Evolutionary conservation across 2,113 vertebrate species (phyloP).

Genomic region (Passer montanus): DNA sequence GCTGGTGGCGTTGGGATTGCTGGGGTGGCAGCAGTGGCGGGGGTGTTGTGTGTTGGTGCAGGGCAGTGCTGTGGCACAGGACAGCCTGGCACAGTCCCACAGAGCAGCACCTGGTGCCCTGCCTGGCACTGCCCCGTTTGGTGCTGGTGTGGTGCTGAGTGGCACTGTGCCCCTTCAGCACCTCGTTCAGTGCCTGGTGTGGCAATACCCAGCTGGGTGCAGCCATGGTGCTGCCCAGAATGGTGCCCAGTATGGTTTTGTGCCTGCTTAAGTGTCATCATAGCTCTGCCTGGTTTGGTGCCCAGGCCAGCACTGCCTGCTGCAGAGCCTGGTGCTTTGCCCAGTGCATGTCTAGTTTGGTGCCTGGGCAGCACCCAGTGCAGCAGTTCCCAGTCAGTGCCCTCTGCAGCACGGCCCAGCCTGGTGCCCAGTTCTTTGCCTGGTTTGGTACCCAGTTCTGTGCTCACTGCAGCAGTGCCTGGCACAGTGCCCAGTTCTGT

Average conservation of each 20-base stretch:
- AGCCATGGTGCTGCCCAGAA: not conserved
- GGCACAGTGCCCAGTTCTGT: rapidly evolving
- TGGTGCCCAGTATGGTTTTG: not conserved
- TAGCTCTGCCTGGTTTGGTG: not conserved
- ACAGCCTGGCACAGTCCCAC: not conserved
- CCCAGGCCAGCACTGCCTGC: not conserved
- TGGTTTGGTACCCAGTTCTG: not conserved
- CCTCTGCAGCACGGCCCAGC: rapidly evolving
- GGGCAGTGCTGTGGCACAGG: not conserved
- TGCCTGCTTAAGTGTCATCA: not conserved
- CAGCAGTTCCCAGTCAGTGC: not conserved
- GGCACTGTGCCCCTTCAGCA: not conserved
- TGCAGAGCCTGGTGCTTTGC: not conserved
- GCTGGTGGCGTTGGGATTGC: not conserved
- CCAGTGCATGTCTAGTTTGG: not conserved
- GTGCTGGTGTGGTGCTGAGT: not conserved
- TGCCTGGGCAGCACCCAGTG: not conserved
- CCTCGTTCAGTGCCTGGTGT: not conserved
- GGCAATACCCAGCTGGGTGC: too few species aligned
- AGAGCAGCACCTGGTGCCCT: rapidly evolving
- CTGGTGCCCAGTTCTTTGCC: not conserved
- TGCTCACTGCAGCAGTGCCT: not conserved
- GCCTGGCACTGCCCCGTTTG: not conserved
- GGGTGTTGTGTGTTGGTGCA: not conserved
- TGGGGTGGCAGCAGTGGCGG: not conserved